Evolutionary conservation across 2,888 invertebrate species (phyloP).

Genomic region (Perdita meconis): DNA sequence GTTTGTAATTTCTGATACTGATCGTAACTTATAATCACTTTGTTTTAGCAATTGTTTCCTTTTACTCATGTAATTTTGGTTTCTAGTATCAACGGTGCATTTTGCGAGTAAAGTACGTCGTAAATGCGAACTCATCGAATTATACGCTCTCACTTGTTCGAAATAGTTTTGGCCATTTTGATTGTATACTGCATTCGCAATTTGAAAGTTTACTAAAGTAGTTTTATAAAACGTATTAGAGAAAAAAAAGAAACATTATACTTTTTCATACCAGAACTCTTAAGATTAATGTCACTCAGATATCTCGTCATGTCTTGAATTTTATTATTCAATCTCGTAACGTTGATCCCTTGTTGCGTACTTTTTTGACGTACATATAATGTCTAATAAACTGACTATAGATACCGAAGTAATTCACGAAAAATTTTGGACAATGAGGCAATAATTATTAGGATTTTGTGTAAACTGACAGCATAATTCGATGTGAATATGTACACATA

Average conservation of each 20-base stretch:
- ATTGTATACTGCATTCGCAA: conserved; percentile 67
- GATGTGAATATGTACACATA: too few relatives aligned
- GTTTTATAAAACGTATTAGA: background rate
- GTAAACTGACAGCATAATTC: too few relatives aligned
- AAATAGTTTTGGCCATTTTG: conserved; percentile 79
- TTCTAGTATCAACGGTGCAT: conserved; percentile 78
- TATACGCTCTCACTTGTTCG: conserved; percentile 78
- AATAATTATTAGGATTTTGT: too few relatives aligned
- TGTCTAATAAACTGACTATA: too few relatives aligned
- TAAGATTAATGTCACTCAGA: conserved; percentile 59
- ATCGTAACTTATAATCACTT: conserved; percentile 18
- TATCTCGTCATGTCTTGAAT: conserved; percentile 72
- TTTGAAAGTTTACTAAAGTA: background rate
- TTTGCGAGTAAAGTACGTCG: conserved; percentile 79
- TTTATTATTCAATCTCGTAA: too few relatives aligned
- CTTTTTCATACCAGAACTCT: conserved; percentile 59
- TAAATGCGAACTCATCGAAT: conserved; percentile 80
- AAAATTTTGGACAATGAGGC: too few relatives aligned
- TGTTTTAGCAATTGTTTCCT: conserved; percentile 43
- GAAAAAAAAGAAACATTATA: background rate
- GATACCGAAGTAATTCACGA: too few relatives aligned
- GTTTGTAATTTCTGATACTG: conserved; percentile 60
- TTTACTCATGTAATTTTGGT: conserved; percentile 69
- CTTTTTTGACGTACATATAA: too few relatives aligned
- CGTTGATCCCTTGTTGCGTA: too few relatives aligned